Percentiles rank a stretch among this genome's conserved stretches.
Evolutionary conservation across 2,113 vertebrate species (phyloP).

Genomic region (Macquaria ambigua): DNA sequence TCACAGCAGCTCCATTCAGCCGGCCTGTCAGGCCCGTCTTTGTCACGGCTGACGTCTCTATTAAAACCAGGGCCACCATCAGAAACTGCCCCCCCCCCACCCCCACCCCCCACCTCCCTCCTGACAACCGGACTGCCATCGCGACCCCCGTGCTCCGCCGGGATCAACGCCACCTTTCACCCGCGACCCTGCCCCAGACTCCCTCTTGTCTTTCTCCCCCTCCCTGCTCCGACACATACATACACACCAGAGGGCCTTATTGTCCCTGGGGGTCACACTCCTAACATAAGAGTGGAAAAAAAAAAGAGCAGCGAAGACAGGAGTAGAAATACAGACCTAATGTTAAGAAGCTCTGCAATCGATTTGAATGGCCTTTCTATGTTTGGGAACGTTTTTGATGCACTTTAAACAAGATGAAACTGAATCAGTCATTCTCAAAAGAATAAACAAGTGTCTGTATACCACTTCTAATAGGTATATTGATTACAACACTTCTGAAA

Average conservation of each 20-base stretch:
- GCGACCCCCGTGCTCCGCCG: slow-evolving; percentile 74
- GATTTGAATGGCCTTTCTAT: neutral
- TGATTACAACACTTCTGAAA: neutral
- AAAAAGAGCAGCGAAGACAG: slow-evolving; percentile 67
- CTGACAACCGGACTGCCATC: slow-evolving; percentile 65
- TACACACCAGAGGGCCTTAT: slow-evolving; percentile 72
- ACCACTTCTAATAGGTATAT: neutral
- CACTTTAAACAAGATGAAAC: slow-evolving; percentile 4
- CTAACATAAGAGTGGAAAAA: slow-evolving; percentile 49
- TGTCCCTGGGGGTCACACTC: slow-evolving; percentile 74
- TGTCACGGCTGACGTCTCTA: slow-evolving; percentile 87
- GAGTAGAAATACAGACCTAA: slow-evolving; percentile 18
- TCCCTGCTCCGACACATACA: slow-evolving; percentile 42
- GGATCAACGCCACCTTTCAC: slow-evolving; percentile 77
- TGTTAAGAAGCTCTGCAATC: slow-evolving; percentile 13
- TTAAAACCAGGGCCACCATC: slow-evolving; percentile 81
- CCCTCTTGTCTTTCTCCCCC: slow-evolving; percentile 59
- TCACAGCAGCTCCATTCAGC: slow-evolving; percentile 79
- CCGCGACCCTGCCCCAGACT: slow-evolving; percentile 70
- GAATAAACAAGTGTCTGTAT: neutral
- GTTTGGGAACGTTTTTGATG: neutral
- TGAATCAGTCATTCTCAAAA: slow-evolving; percentile 18
- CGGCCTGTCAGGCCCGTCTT: slow-evolving; percentile 84
- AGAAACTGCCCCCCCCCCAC: slow-evolving; percentile 59
- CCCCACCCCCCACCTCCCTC: slow-evolving; percentile 46